Percentiles rank a stretch among this genome's conserved stretches.
phyloP scores from a whole-genome alignment of 2,888 invertebrate species.

The Agriopis marginaria region DNA sequence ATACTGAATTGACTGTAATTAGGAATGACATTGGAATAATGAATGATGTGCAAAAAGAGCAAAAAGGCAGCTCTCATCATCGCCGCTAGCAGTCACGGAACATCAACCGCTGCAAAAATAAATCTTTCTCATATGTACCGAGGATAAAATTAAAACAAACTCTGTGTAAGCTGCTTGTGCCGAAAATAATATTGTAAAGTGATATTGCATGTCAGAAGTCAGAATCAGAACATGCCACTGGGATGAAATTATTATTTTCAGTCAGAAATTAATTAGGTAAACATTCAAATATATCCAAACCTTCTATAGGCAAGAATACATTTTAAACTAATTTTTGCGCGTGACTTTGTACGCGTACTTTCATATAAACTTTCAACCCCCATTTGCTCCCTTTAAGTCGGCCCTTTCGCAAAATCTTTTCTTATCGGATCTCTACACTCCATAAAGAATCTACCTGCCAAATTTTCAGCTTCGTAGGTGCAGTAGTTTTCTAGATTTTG shows the following conservation, averaged over 20 bases:
- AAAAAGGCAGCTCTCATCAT: constrained; percentile 56
- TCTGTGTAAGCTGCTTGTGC: constrained; percentile 26
- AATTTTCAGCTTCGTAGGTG: no score
- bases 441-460: no score
- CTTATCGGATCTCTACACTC: no score
- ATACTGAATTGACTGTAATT: constrained; percentile 52
- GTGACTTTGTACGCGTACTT: no score
- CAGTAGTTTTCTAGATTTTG: no score
- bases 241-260: not conserved
- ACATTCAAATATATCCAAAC: not conserved
- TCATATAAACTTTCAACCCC: no score
- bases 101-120: constrained; percentile 63
- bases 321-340: no score
- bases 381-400: no score
- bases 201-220: constrained; percentile 23
- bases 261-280: not conserved
- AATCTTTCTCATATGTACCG: constrained; percentile 53
- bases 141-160: constrained; percentile 33
- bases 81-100: constrained; percentile 56
- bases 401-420: no score
- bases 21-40: constrained; percentile 67
- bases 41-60: constrained; percentile 58
- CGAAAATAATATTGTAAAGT: constrained; percentile 32
- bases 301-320: no score
- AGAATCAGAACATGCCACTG: not conserved